Percentiles rank a stretch among this genome's conserved stretches.
Evolutionary conservation across 2,888 invertebrate genomes (phyloP).

Genomic region (Bombyx huttoni): DNA sequence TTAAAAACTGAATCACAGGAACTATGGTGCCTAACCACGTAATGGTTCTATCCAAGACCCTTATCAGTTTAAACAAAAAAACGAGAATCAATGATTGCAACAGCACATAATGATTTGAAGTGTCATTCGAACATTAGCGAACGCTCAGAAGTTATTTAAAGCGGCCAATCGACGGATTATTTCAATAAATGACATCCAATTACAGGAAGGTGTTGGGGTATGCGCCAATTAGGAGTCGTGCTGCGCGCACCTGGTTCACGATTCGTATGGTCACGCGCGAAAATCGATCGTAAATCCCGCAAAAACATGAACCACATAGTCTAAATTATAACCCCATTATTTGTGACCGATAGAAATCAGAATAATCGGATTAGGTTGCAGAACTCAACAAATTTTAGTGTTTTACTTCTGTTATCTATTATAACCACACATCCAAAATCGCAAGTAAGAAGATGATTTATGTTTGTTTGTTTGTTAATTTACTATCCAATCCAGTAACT

Average conservation of each 20-base stretch:
- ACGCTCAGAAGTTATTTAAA: not conserved
- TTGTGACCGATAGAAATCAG: too few relatives aligned
- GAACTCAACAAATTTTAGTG: too few relatives aligned
- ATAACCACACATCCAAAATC: too few relatives aligned
- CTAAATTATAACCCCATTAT: not conserved
- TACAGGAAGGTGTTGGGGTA: conserved; percentile 54
- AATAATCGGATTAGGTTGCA: too few relatives aligned
- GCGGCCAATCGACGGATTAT: conserved; percentile 32
- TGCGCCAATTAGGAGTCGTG: conserved; percentile 58
- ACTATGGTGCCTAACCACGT: conserved; percentile 55
- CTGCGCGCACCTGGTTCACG: conserved; percentile 61
- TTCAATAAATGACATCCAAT: conserved; percentile 59
- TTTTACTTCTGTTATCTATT: too few relatives aligned
- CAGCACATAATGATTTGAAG: too few relatives aligned
- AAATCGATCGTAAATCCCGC: conserved; percentile 45
- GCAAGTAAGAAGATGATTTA: too few relatives aligned
- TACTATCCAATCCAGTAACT: too few relatives aligned
- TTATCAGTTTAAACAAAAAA: not conserved
- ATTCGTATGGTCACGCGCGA: conserved; percentile 51
- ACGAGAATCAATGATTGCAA: not conserved
- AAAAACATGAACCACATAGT: conserved; percentile 25
- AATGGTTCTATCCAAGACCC: conserved; percentile 29
- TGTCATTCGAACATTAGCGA: too few relatives aligned
- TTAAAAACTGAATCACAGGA: conserved; percentile 65
- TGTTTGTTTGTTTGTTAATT: too few relatives aligned